Conservation (phyloP, 1,140 invertebrate species). For the Drosophila mayri region DNA sequence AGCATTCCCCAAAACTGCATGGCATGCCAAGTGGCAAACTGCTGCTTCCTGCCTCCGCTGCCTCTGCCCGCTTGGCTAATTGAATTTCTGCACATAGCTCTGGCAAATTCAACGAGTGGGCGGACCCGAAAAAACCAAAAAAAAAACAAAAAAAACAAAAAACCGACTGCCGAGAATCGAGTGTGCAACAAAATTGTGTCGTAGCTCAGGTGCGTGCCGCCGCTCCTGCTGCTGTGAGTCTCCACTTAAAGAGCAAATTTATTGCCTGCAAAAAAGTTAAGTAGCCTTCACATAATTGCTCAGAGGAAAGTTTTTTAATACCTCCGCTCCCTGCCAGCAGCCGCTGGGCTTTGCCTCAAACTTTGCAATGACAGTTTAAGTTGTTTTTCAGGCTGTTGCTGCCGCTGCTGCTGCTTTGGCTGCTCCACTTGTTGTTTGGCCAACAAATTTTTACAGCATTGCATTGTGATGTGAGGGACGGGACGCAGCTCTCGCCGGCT, state of each 20-base stretch:
- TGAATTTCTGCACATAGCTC: constrained; percentile 70
- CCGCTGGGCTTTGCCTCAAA: constrained; percentile 52
- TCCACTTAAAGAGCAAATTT: constrained; percentile 50
- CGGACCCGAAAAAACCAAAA: constrained; percentile 18
- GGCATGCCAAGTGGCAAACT: constrained; percentile 75
- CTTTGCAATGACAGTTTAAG: constrained; percentile 80
- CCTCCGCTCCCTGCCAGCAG: constrained; percentile 49
- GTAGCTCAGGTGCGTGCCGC: constrained; percentile 38
- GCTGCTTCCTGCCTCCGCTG: constrained; percentile 41
- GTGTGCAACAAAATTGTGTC: constrained; percentile 50
- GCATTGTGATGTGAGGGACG: constrained; percentile 28
- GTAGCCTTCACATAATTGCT: constrained; percentile 70
- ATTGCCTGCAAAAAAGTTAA: constrained; percentile 68
- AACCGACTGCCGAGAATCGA: not conserved
- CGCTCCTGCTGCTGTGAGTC: constrained; percentile 5
- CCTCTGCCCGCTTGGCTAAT: constrained; percentile 57
- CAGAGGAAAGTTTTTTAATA: constrained; percentile 73
- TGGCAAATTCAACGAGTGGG: constrained; percentile 37
- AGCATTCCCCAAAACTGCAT: constrained; percentile 69
- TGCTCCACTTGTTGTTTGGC: constrained; percentile 76
- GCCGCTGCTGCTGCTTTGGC: constrained; percentile 22
- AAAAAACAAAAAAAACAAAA: too few species aligned
- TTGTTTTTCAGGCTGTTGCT: constrained; percentile 67
- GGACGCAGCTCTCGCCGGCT: constrained; percentile 44
- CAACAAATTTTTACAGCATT: constrained; percentile 70